Evolutionary conservation across 2,797 vertebrate species (phyloP), one percentile per base, ranked within the genome.

Genomic region (Helicolenus hilgendorfi): DNA sequence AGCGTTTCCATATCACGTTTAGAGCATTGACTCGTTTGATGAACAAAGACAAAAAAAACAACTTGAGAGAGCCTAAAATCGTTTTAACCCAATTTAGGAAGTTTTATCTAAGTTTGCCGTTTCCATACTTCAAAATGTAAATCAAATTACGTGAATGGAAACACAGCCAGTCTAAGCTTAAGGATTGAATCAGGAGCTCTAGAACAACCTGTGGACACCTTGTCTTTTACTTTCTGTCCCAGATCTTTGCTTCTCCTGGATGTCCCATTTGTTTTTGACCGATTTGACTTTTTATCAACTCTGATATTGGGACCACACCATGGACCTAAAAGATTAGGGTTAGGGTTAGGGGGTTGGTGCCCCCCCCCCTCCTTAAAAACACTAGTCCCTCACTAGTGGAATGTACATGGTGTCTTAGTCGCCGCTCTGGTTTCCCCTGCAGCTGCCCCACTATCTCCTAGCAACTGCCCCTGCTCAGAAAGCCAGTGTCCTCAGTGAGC

Each of bases 381-480:
- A 59, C 65, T 33, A 26, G 45, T 67, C 62, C 20, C 45, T 85
- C 45, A 59, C 62, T 49, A 10, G 20, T 15, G 27, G 35, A 77
- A 72, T 76, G 63, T 27, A 70, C 29, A 64, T n/a, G 26, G 41
- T 87, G 88, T 90, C 81, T 78, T 76, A 91, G 89, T 13, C n/a
- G 0, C 27, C 63, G 49, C 26, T 27, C 67, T 69, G 22, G 45
- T 78, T 59, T 73, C 58, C 38, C 55, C 22, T 83, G 69, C 72
- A 83, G 85, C 89, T 71, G 31, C 58, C 85, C 73, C 56, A 24
- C 89, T 94, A 85, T 85, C 90, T 90, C 90, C 69, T 86, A 85
- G 90, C 94, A 95, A 95, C 95, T 81, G 24, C 38, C 72, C 77
- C 45, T 41, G 27, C 18, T 81, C 49, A 53, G 38, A 15, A 18